Percentiles rank a stretch among this genome's conserved stretches.
Evolutionary conservation across 2,113 vertebrate species (phyloP).

Genomic region (Poeciliopsis occidentalis): DNA sequence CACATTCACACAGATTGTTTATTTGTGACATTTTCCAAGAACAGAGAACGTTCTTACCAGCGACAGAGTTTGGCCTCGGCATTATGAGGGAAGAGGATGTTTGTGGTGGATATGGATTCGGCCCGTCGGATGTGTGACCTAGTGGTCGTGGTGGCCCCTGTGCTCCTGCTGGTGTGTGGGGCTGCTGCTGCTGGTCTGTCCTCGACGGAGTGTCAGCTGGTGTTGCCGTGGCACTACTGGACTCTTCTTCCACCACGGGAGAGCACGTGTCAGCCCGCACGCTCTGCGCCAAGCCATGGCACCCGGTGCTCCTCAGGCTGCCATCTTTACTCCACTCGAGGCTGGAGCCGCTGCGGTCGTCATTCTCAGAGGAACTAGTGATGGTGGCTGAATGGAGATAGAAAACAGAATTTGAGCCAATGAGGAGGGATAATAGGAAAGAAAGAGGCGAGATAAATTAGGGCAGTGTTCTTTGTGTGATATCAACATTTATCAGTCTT

Average conservation of each 20-base stretch:
- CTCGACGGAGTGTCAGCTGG: constrained; percentile 72
- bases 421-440: constrained; percentile 6
- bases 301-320: constrained; percentile 85
- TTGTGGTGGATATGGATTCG: constrained; percentile 83
- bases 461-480: constrained; percentile 19
- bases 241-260: constrained; percentile 94
- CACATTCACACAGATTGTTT: neutral
- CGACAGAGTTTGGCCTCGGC: constrained; percentile 98
- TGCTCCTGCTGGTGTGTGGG: constrained; percentile 64
- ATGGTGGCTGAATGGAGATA: constrained; percentile 86
- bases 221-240: constrained; percentile 74
- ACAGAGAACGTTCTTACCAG: constrained; percentile 83
- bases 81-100: constrained; percentile 88
- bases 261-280: constrained; percentile 92
- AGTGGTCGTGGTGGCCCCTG: constrained; percentile 44
- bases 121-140: constrained; percentile 82
- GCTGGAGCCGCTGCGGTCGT: constrained; percentile 97
- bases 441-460: constrained; percentile 7
- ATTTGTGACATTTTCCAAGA: neutral
- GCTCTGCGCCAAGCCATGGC: constrained; percentile 83
- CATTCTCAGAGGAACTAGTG: constrained; percentile 98
- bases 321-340: constrained; percentile 97
- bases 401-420: constrained; percentile 7
- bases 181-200: constrained; percentile 69
- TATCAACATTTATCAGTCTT: constrained; percentile 33